Evolutionary conservation across 2,888 invertebrate species (phyloP).

Genomic region (Xestia ashworthii): DNA sequence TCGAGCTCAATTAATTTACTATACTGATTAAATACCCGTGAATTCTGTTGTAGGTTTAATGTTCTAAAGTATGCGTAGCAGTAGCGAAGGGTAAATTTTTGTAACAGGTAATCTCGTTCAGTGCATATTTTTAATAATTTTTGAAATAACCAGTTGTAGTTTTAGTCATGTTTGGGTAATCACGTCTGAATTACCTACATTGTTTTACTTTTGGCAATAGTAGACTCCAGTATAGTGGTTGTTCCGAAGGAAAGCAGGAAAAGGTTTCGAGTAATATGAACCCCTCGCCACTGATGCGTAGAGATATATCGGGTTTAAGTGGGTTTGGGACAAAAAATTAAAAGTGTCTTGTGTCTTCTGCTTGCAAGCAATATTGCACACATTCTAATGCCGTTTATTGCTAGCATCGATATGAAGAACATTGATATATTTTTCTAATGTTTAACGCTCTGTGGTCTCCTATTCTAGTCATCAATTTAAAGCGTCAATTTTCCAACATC

Average conservation of each 20-base stretch:
- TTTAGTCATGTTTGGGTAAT: no score
- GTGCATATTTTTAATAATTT: no score
- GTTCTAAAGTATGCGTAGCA: no score
- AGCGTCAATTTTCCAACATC: neutral
- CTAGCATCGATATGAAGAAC: neutral
- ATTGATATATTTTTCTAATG: neutral
- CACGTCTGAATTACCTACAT: no score
- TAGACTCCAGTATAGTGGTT: no score
- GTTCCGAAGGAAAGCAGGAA: no score
- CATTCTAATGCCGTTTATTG: neutral
- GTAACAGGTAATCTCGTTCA: no score
- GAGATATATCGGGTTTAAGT: neutral
- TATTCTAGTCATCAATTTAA: neutral
- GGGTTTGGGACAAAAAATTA: neutral
- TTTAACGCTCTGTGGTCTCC: neutral
- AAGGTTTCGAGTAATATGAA: no score
- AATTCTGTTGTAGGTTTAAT: neutral
- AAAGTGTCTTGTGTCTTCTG: neutral
- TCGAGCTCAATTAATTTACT: constrained; percentile 10
- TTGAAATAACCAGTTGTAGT: no score
- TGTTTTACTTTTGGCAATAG: no score
- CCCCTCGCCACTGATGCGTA: no score
- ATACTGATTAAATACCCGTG: neutral
- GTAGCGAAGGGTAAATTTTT: no score
- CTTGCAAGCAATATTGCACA: neutral